A percentile compares a stretch with the other conserved stretches of the same genome.
These are phyloP conservation scores for Sapajus apella DNA, from an alignment of 2,113 vertebrate genomes.

Conservation along the genomic window DNA sequence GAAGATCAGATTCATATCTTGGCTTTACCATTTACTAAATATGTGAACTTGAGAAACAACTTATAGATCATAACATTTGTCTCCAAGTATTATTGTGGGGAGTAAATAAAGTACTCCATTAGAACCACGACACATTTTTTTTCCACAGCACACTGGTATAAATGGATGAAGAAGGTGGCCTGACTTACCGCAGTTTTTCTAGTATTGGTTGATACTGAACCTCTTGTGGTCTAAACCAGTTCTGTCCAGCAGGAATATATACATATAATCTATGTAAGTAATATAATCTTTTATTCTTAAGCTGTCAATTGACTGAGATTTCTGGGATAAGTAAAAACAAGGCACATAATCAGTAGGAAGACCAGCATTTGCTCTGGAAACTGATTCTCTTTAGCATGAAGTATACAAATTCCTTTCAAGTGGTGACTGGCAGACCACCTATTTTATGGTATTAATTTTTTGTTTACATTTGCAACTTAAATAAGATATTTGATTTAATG, in stretches of 20 bases:
- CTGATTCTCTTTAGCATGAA: not conserved
- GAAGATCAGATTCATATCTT: not conserved
- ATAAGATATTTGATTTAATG: constrained; percentile 20
- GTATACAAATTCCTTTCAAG: not conserved
- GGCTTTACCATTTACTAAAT: not conserved
- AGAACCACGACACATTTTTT: not conserved
- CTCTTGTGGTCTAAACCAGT: not conserved
- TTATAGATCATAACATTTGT: not conserved
- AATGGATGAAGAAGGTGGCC: not conserved
- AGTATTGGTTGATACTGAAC: not conserved
- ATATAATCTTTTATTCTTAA: not conserved
- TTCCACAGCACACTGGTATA: too few relatives aligned
- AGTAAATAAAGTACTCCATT: not conserved
- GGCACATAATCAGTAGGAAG: not conserved
- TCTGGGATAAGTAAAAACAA: constrained; percentile 15
- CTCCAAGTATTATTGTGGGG: not conserved
- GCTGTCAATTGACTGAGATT: not conserved
- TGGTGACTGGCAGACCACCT: not conserved
- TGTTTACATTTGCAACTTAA: constrained; percentile 25
- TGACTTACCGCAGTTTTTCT: not conserved
- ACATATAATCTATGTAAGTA: not conserved
- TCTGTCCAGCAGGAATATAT: not conserved
- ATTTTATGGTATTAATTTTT: constrained; percentile 29
- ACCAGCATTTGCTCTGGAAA: not conserved
- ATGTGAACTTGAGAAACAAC: not conserved